phyloP scores from a whole-genome alignment of 1,140 invertebrate genomes.

The Cecropterus lyciades region DNA sequence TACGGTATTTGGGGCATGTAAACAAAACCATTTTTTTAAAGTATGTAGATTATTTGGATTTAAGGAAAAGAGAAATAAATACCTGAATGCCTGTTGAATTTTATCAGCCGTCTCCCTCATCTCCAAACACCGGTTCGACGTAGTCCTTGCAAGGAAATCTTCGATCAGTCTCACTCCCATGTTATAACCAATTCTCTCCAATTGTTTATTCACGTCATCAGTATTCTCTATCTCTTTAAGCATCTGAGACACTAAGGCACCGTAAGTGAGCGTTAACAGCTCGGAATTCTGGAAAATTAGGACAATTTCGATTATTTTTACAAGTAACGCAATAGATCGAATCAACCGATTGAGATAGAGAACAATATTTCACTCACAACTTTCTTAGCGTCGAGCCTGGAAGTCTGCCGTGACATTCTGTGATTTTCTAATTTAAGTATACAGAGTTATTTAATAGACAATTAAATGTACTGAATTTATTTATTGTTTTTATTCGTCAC shows the following conservation, averaged over 20 bases:
- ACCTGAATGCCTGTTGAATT: slow-evolving; percentile 90
- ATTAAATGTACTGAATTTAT: too few relatives aligned
- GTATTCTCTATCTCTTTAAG: slow-evolving; percentile 98
- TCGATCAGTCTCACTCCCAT: slow-evolving; percentile 99
- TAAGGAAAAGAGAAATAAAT: too few relatives aligned
- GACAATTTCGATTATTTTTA: background rate
- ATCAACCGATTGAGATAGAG: background rate
- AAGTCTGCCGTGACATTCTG: slow-evolving; percentile 79
- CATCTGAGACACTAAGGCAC: slow-evolving; percentile 97
- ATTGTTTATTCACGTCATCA: slow-evolving; percentile 97
- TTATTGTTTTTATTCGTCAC: too few relatives aligned
- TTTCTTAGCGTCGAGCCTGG: slow-evolving; percentile 81
- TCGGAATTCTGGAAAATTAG: slow-evolving; percentile 94
- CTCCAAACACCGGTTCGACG: slow-evolving; percentile 95
- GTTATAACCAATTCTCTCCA: slow-evolving; percentile 98
- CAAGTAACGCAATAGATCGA: background rate
- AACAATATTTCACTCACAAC: slow-evolving; percentile 64
- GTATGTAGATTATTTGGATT: too few relatives aligned
- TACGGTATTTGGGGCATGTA: too few relatives aligned
- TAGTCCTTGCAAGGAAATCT: slow-evolving; percentile 97
- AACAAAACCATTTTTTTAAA: too few relatives aligned
- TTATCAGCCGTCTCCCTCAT: slow-evolving; percentile 99
- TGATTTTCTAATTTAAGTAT: background rate
- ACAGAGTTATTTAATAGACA: background rate
- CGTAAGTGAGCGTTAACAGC: slow-evolving; percentile 98